Base-by-base conservation (phyloP, 2,888 invertebrate genomes). In the Luperina nickerlii region DNA sequence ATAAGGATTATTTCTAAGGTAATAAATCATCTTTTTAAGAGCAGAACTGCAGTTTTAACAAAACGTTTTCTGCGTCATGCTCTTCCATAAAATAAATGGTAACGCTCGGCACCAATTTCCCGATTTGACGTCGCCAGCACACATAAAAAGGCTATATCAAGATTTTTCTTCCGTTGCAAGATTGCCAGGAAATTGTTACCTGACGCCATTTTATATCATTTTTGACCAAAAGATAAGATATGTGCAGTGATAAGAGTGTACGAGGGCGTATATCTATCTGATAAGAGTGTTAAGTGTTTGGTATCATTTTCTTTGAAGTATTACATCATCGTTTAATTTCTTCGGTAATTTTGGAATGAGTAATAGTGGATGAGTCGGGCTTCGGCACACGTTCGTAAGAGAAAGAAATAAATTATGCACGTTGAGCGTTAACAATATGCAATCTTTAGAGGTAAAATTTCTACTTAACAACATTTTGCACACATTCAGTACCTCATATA, bases 271-370 rank as follows among this genome's bases (percentile, higher is more conserved):
- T 77, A 81, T 84, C 63, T 66, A 9, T 70, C 9, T 66, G 86
- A 86, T 86, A 86, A 85, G 48, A 54, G 38, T 63, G 51, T 86
- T 68, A 42, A 38, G 45, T 60, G 45, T 82, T 65, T 48, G 32
- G 69, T 69, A 57, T 65, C 24, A 38, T 76, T 67, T 86, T 77
- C 74, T 78, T 71, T 75, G 66, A 70, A 87, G 48, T n/a, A 65
- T 87, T 80, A 80, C 79, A 82, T 87, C 85, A 87, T 78, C 57
- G 48, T 71, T 78, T 51, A 75, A 69, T 81, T 76, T 74, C 63
- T 63, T 76, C 5, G 60, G 54, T 63, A 71, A 78, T 87, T 78
- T 87, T 65, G 60, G 63, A 77, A 69, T 87, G 66, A 79, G n/a
- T 83, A 60, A 73, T 38, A 20, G 15, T 66, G 8, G 20, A n/a